A percentile compares a stretch with the other conserved stretches of the same genome.
Evolutionary conservation across 1,140 invertebrate genomes (phyloP).

Genomic region (Nasonia giraulti): DNA sequence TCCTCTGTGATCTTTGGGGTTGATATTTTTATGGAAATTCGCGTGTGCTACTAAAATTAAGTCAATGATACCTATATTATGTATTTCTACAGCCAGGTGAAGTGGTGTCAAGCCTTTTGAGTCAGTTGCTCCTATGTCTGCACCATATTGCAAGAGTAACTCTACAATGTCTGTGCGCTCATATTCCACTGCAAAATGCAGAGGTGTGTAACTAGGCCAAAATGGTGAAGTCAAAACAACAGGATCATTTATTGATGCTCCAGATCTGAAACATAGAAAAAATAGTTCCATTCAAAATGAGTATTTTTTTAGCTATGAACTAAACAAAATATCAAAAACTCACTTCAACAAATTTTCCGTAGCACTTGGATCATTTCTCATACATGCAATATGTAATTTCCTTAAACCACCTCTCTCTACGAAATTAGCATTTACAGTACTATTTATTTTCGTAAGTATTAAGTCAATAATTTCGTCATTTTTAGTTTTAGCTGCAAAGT

Average conservation of each 20-base stretch:
- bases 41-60: constrained; percentile 1
- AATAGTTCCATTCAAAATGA: neutral
- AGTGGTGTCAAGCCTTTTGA: neutral
- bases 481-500: constrained; percentile 31
- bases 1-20: constrained; percentile 17
- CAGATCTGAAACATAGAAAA: constrained; percentile 4
- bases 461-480: constrained; percentile 14
- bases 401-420: neutral
- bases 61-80: constrained; percentile 2
- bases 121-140: neutral
- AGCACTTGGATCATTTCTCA: neutral
- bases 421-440: neutral
- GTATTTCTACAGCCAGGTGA: constrained; percentile 6
- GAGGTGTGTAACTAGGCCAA: constrained; percentile 13
- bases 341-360: neutral
- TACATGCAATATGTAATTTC: constrained; percentile 14
- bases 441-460: neutral
- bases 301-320: neutral
- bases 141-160: neutral
- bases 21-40: neutral
- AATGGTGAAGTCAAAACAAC: neutral
- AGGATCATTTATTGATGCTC: neutral
- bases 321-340: neutral
- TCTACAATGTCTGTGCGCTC: neutral
- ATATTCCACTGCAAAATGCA: constrained; percentile 21